Percentiles rank a stretch among this genome's conserved stretches.
These are phyloP conservation scores for Nibea albiflora DNA, from an alignment of 2,113 vertebrate species.

Conservation along the genomic window DNA sequence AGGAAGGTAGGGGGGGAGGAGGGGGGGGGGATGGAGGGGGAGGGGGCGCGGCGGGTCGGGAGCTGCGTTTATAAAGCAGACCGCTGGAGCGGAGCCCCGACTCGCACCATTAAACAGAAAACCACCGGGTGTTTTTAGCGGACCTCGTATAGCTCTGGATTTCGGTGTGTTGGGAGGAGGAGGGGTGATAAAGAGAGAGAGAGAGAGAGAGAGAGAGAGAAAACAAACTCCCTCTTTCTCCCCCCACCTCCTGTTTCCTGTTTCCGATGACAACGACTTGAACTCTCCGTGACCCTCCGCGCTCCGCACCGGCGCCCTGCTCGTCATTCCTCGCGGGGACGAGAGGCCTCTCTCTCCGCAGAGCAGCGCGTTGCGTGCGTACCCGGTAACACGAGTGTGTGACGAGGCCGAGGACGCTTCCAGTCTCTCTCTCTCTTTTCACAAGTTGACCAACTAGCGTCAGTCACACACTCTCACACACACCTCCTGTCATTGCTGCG, in stretches of 20 bases:
- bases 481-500: not conserved
- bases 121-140: conserved; percentile 70
- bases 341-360: conserved; percentile 50
- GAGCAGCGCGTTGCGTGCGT: conserved; percentile 11
- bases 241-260: conserved; percentile 39
- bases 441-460: conserved; percentile 11
- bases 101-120: conserved; percentile 80
- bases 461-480: conserved; percentile 6
- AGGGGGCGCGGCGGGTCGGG: conserved; percentile 49
- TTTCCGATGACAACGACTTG: conserved; percentile 76
- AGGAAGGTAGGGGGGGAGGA: not conserved
- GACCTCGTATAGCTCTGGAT: conserved; percentile 37
- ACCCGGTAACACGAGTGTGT: not conserved
- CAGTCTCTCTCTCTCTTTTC: not conserved
- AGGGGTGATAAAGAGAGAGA: not conserved
- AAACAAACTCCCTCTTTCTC: conserved; percentile 9
- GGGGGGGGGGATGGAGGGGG: not conserved
- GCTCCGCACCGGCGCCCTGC: conserved; percentile 85
- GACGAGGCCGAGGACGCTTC: not conserved
- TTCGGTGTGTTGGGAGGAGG: not conserved
- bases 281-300: conserved; percentile 89
- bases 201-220: not conserved
- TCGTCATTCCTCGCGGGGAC: conserved; percentile 85
- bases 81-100: conserved; percentile 77
- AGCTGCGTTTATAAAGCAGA: conserved; percentile 73